phyloP scores from a whole-genome alignment of 2,797 vertebrate species.

The Corythornis leucogaster region DNA sequence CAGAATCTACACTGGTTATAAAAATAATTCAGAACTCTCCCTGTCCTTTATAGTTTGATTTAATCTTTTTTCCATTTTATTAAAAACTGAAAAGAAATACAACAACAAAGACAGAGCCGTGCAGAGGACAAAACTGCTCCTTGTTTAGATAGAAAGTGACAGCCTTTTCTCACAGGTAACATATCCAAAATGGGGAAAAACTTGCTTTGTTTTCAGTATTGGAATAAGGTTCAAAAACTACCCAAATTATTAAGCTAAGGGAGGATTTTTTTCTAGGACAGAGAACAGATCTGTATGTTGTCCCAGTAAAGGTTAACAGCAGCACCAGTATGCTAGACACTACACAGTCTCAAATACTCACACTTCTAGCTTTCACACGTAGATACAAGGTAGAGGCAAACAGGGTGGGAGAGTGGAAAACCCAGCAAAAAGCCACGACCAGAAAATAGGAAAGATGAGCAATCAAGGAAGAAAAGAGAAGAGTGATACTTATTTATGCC shows the following conservation, averaged over 20 bases:
- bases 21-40: neutral
- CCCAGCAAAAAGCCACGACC: neutral
- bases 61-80: neutral
- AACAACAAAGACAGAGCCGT: neutral
- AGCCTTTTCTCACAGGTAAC: neutral
- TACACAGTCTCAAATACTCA: neutral
- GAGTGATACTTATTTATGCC: neutral
- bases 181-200: neutral
- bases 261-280: neutral
- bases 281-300: neutral
- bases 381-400: slow-evolving; percentile 20
- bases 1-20: neutral
- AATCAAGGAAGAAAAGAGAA: neutral
- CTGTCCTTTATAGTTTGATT: neutral
- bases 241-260: slow-evolving; percentile 35
- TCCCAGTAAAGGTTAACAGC: neutral
- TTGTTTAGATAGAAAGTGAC: neutral
- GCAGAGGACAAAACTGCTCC: neutral
- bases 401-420: too few species aligned
- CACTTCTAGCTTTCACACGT: neutral
- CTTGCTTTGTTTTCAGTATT: neutral
- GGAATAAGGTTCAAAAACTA: slow-evolving; percentile 21
- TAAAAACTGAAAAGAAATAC: neutral
- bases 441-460: neutral
- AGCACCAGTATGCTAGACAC: neutral